These are phyloP conservation scores for Papilio dardanus DNA, from an alignment of 1,140 invertebrate genomes.

Conservation along the genomic window DNA sequence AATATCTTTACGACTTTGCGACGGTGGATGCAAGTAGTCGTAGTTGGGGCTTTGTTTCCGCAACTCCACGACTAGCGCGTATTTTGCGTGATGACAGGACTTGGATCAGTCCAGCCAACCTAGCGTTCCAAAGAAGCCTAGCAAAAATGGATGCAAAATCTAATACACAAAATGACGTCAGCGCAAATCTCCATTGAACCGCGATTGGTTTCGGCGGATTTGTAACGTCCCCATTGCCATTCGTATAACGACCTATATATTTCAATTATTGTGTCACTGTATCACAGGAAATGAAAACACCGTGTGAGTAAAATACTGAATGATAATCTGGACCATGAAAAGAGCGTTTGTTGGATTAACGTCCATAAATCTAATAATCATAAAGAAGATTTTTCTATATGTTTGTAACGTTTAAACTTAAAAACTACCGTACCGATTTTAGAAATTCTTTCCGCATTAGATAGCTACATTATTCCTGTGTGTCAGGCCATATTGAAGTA, in stretches of 20 bases:
- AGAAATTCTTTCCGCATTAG: not conserved
- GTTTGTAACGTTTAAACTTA: not conserved
- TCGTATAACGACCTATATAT: slow-evolving; percentile 27
- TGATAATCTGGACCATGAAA: not conserved
- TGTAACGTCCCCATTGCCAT: slow-evolving; percentile 3
- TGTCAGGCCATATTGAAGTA: not conserved
- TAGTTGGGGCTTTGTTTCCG: no score
- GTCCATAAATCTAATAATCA: not conserved
- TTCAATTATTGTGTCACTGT: slow-evolving; percentile 6
- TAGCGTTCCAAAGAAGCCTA: no score
- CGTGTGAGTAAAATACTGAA: slow-evolving; percentile 1
- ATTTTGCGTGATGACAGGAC: no score
- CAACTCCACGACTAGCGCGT: no score
- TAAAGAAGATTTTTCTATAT: not conserved
- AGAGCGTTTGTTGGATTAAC: not conserved
- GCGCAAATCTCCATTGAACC: not conserved
- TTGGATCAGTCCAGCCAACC: no score
- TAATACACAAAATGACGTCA: not conserved
- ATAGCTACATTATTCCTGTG: not conserved
- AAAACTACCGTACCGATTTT: not conserved
- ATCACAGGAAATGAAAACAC: slow-evolving; percentile 13
- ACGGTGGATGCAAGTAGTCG: no score
- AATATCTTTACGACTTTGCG: no score
- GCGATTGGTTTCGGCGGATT: not conserved
- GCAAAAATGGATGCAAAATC: not conserved